Percentiles rank a stretch among this genome's conserved stretches.
Conservation (phyloP, 2,888 invertebrate species). For the Platynereis dumerilii region DNA sequence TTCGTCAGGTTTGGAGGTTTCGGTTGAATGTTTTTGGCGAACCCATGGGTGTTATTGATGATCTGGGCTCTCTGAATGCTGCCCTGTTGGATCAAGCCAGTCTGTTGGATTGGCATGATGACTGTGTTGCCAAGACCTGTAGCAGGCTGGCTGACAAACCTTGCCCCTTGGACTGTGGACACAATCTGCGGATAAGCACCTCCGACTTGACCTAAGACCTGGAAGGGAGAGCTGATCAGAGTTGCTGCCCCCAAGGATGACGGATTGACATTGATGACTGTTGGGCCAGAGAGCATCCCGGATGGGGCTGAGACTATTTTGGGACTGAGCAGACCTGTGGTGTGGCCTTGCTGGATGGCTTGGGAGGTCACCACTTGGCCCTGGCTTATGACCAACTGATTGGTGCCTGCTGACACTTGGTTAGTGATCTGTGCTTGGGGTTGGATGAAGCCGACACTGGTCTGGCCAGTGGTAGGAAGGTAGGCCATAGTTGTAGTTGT, state of each 20-base stretch:
- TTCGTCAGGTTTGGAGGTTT: constrained; percentile 8
- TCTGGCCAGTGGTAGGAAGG: constrained; percentile 3
- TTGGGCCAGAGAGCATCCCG: neutral
- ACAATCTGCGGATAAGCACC: constrained; percentile 10
- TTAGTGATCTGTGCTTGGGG: too few relatives aligned
- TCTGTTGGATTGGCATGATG: constrained; percentile 21
- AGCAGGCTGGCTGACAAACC: constrained; percentile 8
- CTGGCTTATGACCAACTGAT: too few relatives aligned
- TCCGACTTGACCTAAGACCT: constrained; percentile 5
- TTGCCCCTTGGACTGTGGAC: constrained; percentile 4
- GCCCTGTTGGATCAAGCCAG: constrained; percentile 9
- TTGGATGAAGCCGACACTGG: neutral
- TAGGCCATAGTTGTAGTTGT: neutral
- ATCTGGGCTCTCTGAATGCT: constrained; percentile 11
- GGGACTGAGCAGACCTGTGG: too few relatives aligned
- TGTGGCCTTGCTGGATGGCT: too few relatives aligned
- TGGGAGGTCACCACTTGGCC: too few relatives aligned
- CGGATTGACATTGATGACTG: constrained; percentile 18
- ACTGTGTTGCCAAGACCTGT: constrained; percentile 16
- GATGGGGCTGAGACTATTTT: too few relatives aligned
- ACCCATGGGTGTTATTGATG: neutral
- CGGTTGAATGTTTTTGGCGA: constrained; percentile 16
- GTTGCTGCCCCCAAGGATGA: constrained; percentile 10
- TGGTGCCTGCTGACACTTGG: too few relatives aligned
- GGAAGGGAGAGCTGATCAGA: constrained; percentile 16